Percentiles rank a stretch among this genome's conserved stretches.
phyloP scores from a whole-genome alignment of 2,888 invertebrate genomes.

The Halictus ligatus region DNA sequence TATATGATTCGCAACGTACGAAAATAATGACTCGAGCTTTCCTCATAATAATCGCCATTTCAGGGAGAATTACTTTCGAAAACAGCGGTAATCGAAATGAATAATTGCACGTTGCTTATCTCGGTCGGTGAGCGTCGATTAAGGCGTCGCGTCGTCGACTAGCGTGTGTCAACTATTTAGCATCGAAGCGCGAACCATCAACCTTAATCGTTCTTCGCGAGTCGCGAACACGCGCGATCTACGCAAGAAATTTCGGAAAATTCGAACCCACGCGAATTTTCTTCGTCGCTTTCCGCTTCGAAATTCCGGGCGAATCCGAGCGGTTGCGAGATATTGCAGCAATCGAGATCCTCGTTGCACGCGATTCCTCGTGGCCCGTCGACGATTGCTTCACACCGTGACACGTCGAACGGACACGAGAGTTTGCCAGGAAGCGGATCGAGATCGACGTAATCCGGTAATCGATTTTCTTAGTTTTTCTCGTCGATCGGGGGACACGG shows the following conservation, averaged over 20 bases:
- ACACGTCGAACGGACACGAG: slow-evolving; percentile 5
- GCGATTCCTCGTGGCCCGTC: not conserved
- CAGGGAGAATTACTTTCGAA: not conserved
- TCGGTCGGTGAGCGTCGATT: not conserved
- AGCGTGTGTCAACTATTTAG: not conserved
- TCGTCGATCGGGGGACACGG: not conserved
- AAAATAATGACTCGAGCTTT: not conserved
- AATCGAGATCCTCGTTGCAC: not conserved
- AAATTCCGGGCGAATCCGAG: not conserved
- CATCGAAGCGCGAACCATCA: not conserved
- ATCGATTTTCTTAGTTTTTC: not conserved
- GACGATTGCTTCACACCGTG: slow-evolving; percentile 5
- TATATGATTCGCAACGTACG: not conserved
- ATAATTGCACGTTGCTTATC: not conserved
- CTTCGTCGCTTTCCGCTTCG: not conserved
- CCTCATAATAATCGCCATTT: not conserved
- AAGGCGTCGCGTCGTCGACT: too few relatives aligned
- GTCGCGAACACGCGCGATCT: not conserved
- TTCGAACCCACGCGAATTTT: not conserved
- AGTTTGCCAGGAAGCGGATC: not conserved
- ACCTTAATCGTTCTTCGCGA: not conserved
- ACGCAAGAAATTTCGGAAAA: not conserved
- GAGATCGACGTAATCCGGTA: not conserved
- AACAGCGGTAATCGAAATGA: not conserved
- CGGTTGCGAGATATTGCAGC: not conserved